Evolutionary conservation across 2,797 vertebrate species (phyloP).

Genomic region (Nyctalus aviator): DNA sequence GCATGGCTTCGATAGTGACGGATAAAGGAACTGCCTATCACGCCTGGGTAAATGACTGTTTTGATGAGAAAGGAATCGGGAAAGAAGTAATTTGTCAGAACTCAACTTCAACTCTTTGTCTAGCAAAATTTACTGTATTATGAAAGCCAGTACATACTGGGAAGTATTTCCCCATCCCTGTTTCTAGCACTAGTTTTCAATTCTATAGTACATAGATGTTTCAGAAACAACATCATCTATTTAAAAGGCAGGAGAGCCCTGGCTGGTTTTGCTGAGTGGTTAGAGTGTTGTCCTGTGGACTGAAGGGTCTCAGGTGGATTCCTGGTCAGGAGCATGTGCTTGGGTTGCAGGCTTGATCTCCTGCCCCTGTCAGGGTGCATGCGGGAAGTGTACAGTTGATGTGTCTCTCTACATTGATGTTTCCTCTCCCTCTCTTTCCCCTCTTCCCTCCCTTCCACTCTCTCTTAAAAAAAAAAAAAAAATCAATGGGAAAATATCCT

Average conservation of each 20-base stretch:
- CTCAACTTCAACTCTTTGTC: neutral
- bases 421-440: too few species aligned
- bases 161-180: neutral
- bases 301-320: too few species aligned
- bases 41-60: neutral
- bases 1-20: neutral
- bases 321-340: too few species aligned
- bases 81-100: neutral
- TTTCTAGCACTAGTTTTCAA: slow-evolving; percentile 41
- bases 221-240: neutral
- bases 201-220: neutral
- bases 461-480: too few species aligned
- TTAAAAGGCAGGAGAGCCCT: neutral
- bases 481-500: neutral
- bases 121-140: neutral
- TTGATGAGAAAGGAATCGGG: neutral
- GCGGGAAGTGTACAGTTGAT: too few species aligned
- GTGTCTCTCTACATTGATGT: too few species aligned
- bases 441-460: too few species aligned
- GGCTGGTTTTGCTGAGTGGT: too few species aligned
- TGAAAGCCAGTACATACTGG: neutral
- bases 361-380: too few species aligned
- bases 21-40: neutral
- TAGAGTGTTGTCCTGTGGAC: too few species aligned
- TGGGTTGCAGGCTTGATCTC: too few species aligned